These are phyloP conservation scores for Onchidella celtica DNA, from an alignment of 2,888 invertebrate genomes.

Conservation along the genomic window DNA sequence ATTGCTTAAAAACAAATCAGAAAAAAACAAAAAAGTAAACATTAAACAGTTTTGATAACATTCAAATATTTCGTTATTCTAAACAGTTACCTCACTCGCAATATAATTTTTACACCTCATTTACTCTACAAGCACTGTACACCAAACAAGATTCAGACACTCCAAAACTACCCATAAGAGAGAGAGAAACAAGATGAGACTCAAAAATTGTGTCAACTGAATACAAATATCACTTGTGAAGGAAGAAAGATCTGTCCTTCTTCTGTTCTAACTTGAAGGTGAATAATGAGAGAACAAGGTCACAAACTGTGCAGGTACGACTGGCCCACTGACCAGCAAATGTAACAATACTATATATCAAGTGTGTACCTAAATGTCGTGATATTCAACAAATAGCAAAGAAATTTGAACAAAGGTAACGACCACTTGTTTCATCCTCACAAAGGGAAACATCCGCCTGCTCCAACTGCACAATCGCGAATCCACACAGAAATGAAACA, in stretches of 20 bases:
- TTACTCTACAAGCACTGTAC: too few species aligned
- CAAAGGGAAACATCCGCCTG: constrained; percentile 5
- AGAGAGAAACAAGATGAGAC: too few species aligned
- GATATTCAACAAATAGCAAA: constrained; percentile 32
- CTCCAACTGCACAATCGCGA: constrained; percentile 22
- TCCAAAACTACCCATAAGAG: too few species aligned
- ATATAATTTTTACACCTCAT: too few species aligned
- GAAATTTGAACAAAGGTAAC: constrained; percentile 8
- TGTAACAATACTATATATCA: constrained; percentile 31
- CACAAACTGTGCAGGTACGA: constrained; percentile 18
- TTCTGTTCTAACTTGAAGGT: constrained; percentile 1
- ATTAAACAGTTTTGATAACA: too few species aligned
- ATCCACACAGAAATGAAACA: constrained; percentile 26
- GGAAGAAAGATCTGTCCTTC: neutral
- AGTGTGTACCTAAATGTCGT: constrained; percentile 22
- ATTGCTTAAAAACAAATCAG: too few species aligned
- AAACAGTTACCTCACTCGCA: too few species aligned
- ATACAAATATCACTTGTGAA: neutral
- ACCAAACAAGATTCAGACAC: too few species aligned
- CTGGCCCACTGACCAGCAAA: constrained; percentile 10
- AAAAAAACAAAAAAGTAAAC: too few species aligned
- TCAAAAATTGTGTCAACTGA: too few species aligned
- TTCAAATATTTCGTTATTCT: too few species aligned
- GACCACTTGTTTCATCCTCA: neutral
- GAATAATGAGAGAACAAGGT: constrained; percentile 14